Conservation (phyloP, 2,113 vertebrate species). For the Enhydra lutris region DNA sequence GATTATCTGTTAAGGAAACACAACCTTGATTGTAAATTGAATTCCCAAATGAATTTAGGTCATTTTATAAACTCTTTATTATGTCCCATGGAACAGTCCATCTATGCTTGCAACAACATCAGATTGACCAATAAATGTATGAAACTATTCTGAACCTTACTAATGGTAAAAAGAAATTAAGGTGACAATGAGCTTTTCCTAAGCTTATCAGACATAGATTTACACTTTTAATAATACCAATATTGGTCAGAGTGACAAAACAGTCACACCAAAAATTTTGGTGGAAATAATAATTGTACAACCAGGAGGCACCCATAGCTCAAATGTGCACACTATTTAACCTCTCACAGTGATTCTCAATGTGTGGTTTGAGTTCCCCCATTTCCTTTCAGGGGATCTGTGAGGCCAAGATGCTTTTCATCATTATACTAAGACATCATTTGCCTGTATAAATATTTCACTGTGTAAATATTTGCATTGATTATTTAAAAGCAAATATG, state of each 20-base stretch:
- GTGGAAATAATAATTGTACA: not conserved
- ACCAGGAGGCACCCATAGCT: not conserved
- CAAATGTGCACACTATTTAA: not conserved
- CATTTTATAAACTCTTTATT: not conserved
- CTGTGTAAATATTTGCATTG: not conserved
- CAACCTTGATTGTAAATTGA: not conserved
- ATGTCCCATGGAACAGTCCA: not conserved
- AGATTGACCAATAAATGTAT: not conserved
- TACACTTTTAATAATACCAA: not conserved
- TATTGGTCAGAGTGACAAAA: not conserved
- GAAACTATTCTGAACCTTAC: not conserved
- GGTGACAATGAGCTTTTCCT: not conserved
- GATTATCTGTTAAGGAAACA: not conserved
- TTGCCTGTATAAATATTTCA: not conserved
- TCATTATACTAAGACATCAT: not conserved
- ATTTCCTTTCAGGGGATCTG: not conserved
- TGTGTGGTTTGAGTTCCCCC: not conserved
- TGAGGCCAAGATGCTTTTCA: not conserved
- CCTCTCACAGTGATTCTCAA: not conserved
- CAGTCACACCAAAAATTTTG: not conserved
- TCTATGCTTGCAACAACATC: not conserved
- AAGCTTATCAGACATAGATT: not conserved
- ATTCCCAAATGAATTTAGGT: not conserved
- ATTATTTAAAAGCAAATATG: not conserved
- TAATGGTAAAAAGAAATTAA: not conserved